Percentiles rank a stretch among this genome's conserved stretches.
Evolutionary conservation across 1,140 invertebrate genomes (phyloP).

Genomic region (Dolichoris vasculosae): DNA sequence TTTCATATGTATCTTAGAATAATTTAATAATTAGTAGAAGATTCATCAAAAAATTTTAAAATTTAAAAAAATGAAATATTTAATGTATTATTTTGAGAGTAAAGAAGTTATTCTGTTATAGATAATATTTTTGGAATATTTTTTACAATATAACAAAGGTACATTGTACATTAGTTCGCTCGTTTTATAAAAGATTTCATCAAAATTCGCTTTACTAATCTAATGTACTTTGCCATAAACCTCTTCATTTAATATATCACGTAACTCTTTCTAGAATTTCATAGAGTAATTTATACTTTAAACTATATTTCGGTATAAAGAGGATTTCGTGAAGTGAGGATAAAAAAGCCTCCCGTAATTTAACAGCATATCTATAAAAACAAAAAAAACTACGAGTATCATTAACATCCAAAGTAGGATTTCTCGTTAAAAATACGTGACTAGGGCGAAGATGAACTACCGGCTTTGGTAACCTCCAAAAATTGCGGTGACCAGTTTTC

Average conservation of each 20-base stretch:
- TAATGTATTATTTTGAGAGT: not conserved
- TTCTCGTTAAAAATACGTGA: slow-evolving; percentile 59
- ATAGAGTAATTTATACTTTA: not conserved
- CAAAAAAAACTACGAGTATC: not conserved
- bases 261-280: not conserved
- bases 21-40: too few relatives aligned
- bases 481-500: slow-evolving; percentile 51
- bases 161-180: not conserved
- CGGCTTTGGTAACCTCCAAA: slow-evolving; percentile 48
- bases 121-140: not conserved
- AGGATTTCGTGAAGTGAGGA: not conserved
- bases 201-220: not conserved
- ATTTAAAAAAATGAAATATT: not conserved
- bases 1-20: too few relatives aligned
- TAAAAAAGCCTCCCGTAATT: not conserved
- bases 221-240: not conserved
- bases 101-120: not conserved
- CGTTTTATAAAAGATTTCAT: not conserved
- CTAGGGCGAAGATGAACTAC: slow-evolving; percentile 62
- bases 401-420: not conserved
- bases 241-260: not conserved
- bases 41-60: not conserved
- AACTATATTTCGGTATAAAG: not conserved
- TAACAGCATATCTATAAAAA: not conserved
- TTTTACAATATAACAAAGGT: not conserved